Base-by-base conservation (phyloP, 2,113 vertebrate species). In the Xiphophorus couchianus region DNA sequence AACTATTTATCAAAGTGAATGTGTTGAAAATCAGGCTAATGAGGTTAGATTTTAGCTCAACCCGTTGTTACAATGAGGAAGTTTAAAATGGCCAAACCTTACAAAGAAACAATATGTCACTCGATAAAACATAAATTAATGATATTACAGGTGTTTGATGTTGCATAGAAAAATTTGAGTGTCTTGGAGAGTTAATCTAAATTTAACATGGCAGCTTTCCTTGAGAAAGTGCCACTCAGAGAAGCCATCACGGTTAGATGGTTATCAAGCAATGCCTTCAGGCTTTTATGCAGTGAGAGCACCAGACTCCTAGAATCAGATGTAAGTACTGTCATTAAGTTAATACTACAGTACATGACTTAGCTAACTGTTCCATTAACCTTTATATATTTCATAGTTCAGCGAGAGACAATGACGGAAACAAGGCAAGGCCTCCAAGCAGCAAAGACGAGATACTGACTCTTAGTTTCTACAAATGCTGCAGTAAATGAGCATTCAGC, bases 1-100 rank as follows among this genome's bases (percentile, higher is more conserved):
- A 90, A 78, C 90, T 95, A 97, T 95, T 96, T 94, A 97, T 95
- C 90, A 87, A 88, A 85, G 93, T 90, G 92, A 94, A 94, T 93
- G 93, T 95, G 94, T 14, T 42, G 14, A 42, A 42, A 54, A 7
- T 54, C 17, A 54, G 6, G 48, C 15, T 54, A 25, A 54, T 25
- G 48, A 25, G 48, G 48, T 54, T 25, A 22, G 19, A 54, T 19
- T 54, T 54, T 54, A 58, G 51, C 9, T n/a, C 51, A 58, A 25
- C 51, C 25, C 5, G 3, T 3, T 58, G 5, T 58, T 58, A 9
- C 2, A n/a, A 58, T 58, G 25, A 58, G 51, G 51, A 25, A n/a
- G 22, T n/a, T 58, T 58, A 6, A 58, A 58, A 58, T 7, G 51
- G 2, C 22, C 51, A 58, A n/a, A 58, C 5, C 22, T 58, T 58